These are phyloP conservation scores for Listronotus oregonensis DNA, from an alignment of 1,140 invertebrate genomes.

Conservation along the genomic window DNA sequence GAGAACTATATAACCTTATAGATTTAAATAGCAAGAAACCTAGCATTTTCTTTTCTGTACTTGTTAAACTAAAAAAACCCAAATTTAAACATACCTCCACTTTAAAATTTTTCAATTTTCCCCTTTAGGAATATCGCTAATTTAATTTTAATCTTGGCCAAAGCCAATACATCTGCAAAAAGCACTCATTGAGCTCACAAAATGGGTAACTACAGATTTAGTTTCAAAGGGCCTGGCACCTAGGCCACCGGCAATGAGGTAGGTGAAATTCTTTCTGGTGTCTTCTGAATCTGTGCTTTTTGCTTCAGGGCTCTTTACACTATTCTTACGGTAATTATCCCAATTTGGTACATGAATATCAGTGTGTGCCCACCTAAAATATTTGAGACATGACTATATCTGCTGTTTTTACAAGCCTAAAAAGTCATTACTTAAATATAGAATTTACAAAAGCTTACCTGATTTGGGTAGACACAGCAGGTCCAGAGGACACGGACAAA, in stretches of 20 bases:
- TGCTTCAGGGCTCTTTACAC: constrained; percentile 64
- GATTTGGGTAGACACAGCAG: constrained; percentile 66
- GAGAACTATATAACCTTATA: no score
- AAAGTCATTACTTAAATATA: background rate
- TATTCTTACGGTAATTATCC: constrained; percentile 74
- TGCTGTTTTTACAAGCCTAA: background rate
- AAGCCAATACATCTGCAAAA: constrained; percentile 92
- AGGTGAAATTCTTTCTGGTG: constrained; percentile 75
- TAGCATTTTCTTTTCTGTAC: no score
- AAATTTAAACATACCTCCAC: constrained; percentile 73
- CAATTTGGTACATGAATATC: constrained; percentile 91
- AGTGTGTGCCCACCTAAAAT: constrained; percentile 82
- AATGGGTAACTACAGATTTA: constrained; percentile 77
- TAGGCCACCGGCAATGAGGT: constrained; percentile 79
- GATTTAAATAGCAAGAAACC: no score
- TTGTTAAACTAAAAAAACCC: background rate
- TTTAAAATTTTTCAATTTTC: constrained; percentile 95
- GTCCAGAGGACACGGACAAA: constrained; percentile 61
- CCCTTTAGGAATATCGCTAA: constrained; percentile 87
- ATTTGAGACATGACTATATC: background rate
- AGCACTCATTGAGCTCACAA: constrained; percentile 82
- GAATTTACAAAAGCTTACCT: constrained; percentile 19
- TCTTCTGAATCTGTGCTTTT: constrained; percentile 65
- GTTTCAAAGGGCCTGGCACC: constrained; percentile 77
- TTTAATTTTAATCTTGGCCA: constrained; percentile 96